phyloP scores from a whole-genome alignment of 1,140 invertebrate species.

The Wasmannia auropunctata region DNA sequence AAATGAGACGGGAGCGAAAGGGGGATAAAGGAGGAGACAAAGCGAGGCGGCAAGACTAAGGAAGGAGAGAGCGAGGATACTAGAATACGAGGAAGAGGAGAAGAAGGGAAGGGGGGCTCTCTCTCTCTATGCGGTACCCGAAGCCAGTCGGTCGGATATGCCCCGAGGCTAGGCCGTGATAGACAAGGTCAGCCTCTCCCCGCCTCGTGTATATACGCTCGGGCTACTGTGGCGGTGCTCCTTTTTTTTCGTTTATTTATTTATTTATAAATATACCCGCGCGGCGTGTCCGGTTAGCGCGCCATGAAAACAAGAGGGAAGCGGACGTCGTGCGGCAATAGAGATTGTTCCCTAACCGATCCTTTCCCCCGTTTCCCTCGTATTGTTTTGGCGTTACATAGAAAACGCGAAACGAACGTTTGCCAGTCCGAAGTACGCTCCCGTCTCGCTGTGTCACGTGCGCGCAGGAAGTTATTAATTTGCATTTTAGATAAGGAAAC shows the following conservation, averaged over 20 bases:
- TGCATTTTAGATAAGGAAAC: conserved; percentile 43
- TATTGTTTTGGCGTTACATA: background rate
- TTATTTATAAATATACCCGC: conserved; percentile 79
- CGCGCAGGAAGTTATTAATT: conserved; percentile 25
- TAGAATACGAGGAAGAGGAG: conserved; percentile 49
- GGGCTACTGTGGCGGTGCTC: conserved; percentile 69
- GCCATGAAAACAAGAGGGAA: conserved; percentile 28
- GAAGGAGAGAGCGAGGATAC: conserved; percentile 48
- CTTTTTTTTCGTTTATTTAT: conserved; percentile 77
- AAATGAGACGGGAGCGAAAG: background rate
- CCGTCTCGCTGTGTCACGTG: background rate
- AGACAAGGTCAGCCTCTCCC: conserved; percentile 86
- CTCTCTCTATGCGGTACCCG: conserved; percentile 83
- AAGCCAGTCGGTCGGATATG: conserved; percentile 84
- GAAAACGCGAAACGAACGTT: background rate
- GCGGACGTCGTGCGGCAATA: background rate
- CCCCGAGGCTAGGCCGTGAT: conserved; percentile 85
- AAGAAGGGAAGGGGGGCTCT: no score
- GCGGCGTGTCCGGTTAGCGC: conserved; percentile 40
- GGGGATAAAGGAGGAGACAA: conserved; percentile 41
- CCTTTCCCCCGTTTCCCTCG: background rate
- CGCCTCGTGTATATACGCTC: conserved; percentile 52
- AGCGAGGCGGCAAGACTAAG: conserved; percentile 49
- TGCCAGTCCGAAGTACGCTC: background rate
- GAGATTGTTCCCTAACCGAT: background rate